Conservation (phyloP, 2,797 vertebrate genomes). For the Acanthurus tractus region DNA sequence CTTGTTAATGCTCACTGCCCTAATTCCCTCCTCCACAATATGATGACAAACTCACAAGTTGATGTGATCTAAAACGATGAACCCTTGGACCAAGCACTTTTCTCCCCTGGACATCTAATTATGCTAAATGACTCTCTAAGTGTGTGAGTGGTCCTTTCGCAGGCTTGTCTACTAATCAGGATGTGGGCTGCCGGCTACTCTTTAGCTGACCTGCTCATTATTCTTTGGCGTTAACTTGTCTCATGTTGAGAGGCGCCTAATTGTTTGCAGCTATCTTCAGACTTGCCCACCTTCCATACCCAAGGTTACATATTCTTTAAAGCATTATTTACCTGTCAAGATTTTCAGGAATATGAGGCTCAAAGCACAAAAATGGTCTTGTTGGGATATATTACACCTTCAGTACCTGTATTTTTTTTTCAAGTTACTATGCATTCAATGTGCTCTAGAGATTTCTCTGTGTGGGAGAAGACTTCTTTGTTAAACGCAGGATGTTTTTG, state of each 20-base stretch:
- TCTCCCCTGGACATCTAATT: slow-evolving; percentile 74
- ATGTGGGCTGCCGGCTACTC: slow-evolving; percentile 71
- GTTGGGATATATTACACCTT: slow-evolving; percentile 33
- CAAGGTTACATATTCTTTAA: slow-evolving; percentile 42
- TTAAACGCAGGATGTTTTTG: neutral
- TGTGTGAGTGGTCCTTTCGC: slow-evolving; percentile 68
- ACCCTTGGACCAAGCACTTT: slow-evolving; percentile 52
- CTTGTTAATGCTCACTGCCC: neutral
- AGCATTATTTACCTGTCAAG: slow-evolving; percentile 34
- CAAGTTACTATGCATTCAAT: neutral
- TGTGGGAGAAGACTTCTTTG: slow-evolving; percentile 2
- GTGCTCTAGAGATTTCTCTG: neutral
- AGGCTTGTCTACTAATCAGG: slow-evolving; percentile 69
- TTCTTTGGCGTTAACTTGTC: slow-evolving; percentile 66
- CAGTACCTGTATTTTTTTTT: neutral
- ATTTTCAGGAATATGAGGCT: slow-evolving; percentile 14
- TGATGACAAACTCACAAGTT: slow-evolving; percentile 42
- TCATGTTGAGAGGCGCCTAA: slow-evolving; percentile 67
- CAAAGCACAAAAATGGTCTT: slow-evolving; percentile 21
- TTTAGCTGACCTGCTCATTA: slow-evolving; percentile 82
- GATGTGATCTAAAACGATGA: slow-evolving; percentile 57
- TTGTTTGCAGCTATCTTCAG: slow-evolving; percentile 63
- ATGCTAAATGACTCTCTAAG: slow-evolving; percentile 72
- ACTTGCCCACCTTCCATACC: slow-evolving; percentile 43
- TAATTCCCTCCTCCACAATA: slow-evolving; percentile 32